Conservation (phyloP, 30 jellyfish, hydroid and myxozoan genomes). For the Aurelia sp. region DNA sequence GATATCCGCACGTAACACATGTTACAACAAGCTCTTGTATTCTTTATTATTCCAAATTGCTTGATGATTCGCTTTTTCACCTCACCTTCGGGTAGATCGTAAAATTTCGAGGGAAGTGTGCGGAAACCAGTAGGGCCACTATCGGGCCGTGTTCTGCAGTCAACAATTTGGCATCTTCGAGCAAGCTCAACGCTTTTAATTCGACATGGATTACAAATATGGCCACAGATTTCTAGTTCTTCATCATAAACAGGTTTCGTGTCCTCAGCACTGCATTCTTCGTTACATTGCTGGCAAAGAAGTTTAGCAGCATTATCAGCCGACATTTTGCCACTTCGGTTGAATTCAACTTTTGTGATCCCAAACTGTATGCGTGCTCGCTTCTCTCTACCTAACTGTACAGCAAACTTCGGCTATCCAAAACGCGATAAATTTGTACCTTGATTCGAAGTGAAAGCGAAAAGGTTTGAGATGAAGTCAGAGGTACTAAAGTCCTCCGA, state of each 20-base stretch:
- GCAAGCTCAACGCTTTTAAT: conserved; percentile 75
- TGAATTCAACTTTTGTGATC: conserved; percentile 11
- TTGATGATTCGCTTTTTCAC: conserved; percentile 66
- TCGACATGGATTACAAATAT: conserved; percentile 70
- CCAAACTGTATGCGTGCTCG: neutral
- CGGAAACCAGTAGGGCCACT: conserved; percentile 74
- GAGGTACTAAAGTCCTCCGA: neutral
- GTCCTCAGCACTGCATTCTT: conserved; percentile 33
- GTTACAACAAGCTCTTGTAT: conserved; percentile 78
- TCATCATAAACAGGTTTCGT: conserved; percentile 61
- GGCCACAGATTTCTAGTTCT: conserved; percentile 68
- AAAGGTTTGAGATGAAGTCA: neutral
- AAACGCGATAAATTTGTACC: neutral
- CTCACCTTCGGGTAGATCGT: conserved; percentile 81
- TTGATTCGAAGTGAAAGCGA: neutral
- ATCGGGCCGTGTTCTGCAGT: conserved; percentile 69
- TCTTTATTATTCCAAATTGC: conserved; percentile 70
- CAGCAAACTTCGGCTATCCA: neutral
- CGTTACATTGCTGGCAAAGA: conserved; percentile 78
- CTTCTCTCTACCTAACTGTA: neutral
- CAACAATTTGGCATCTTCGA: conserved; percentile 68
- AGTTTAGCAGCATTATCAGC: conserved; percentile 37
- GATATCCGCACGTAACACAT: conserved; percentile 76
- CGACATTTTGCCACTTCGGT: conserved; percentile 29
- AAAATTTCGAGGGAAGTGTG: conserved; percentile 83